These are phyloP conservation scores for Novumbra hubbsi DNA, from an alignment of 2,797 vertebrate species.

Conservation along the genomic window DNA sequence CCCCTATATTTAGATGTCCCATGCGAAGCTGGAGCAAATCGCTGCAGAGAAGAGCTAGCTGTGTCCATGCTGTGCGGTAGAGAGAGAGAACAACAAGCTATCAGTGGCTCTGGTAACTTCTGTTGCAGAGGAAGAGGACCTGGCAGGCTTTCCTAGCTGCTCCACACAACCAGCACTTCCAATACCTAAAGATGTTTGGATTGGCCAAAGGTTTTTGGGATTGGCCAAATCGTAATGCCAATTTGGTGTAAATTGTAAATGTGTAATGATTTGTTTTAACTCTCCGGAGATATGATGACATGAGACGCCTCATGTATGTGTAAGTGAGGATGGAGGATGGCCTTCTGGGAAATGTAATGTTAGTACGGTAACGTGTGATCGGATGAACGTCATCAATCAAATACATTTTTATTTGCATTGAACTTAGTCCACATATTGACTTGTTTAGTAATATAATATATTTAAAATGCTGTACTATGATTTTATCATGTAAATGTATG, in stretches of 20 bases:
- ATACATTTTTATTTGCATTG: slow-evolving; percentile 24
- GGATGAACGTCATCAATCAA: background rate
- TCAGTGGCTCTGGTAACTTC: background rate
- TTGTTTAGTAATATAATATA: slow-evolving; percentile 36
- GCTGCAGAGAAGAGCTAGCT: background rate
- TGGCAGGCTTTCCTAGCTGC: background rate
- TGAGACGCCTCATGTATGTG: background rate
- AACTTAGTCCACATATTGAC: slow-evolving; percentile 28
- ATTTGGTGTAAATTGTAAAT: background rate
- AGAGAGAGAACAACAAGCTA: background rate
- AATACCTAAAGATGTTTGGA: background rate
- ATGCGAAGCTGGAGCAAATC: background rate
- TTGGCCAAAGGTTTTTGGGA: background rate
- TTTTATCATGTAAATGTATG: slow-evolving; percentile 44
- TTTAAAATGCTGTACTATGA: slow-evolving; percentile 48
- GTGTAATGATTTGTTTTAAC: background rate
- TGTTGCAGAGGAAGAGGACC: no score
- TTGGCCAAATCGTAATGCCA: background rate
- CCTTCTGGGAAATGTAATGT: background rate
- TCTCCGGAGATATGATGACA: no score
- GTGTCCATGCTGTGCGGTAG: background rate
- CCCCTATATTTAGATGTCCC: background rate
- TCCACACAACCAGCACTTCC: background rate
- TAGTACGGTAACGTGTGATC: background rate
- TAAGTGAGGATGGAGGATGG: background rate